Evolutionary conservation across 1,140 invertebrate species (phyloP).

Genomic region (Cyclargus thomasi): DNA sequence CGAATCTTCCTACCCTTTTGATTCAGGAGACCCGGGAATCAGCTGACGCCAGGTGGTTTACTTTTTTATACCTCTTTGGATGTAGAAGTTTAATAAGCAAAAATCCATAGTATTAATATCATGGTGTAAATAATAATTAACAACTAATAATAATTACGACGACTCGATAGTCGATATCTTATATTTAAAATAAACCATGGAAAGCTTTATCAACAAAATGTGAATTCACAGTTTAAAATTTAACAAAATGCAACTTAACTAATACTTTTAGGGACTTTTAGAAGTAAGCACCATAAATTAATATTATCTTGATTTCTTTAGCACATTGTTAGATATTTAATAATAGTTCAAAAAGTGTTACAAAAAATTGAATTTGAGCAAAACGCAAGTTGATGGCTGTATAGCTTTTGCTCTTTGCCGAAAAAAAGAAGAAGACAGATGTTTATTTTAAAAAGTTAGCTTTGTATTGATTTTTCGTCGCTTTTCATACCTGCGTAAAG

Average conservation of each 20-base stretch:
- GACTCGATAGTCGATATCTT: too few relatives aligned
- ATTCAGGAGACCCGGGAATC: not conserved
- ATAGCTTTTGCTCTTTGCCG: not conserved
- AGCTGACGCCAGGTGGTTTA: not conserved
- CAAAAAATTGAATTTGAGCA: not conserved
- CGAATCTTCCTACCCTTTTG: not conserved
- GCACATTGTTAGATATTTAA: not conserved
- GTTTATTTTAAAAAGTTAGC: constrained; percentile 58
- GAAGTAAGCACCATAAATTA: too few relatives aligned
- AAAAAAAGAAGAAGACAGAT: constrained; percentile 32
- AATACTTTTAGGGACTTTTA: too few relatives aligned
- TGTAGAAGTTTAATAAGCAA: not conserved
- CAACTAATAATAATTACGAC: too few relatives aligned
- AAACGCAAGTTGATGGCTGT: not conserved
- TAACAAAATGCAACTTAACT: too few relatives aligned
- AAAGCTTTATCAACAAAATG: too few relatives aligned
- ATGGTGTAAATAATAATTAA: too few relatives aligned
- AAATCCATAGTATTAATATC: too few relatives aligned
- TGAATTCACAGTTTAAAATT: too few relatives aligned
- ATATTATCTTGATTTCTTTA: too few relatives aligned
- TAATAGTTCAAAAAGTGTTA: not conserved
- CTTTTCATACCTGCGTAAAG: constrained; percentile 35
- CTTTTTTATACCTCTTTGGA: not conserved
- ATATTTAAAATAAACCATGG: too few relatives aligned
- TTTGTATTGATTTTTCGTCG: constrained; percentile 68